Evolutionary conservation across 1,140 invertebrate genomes (phyloP).

Genomic region (Drosophila leontia): DNA sequence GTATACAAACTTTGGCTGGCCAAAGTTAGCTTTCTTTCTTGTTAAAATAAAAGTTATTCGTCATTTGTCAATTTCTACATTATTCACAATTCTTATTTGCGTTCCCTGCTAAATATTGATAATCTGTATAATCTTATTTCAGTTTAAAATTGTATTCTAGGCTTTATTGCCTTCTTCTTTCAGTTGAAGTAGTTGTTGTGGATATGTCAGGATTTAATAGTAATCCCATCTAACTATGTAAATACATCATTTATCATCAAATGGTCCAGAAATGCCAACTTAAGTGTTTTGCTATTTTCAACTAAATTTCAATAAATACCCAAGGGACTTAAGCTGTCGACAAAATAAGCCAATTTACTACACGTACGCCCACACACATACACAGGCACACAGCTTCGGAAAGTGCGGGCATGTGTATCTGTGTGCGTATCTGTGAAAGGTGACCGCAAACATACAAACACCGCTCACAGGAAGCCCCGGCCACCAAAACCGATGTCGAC

Average conservation of each 20-base stretch:
- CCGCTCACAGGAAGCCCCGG: constrained; percentile 32
- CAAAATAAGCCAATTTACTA: constrained; percentile 80
- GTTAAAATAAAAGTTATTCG: no score
- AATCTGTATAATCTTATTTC: neutral
- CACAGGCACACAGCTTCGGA: constrained; percentile 11
- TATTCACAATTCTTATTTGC: no score
- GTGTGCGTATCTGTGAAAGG: constrained; percentile 20
- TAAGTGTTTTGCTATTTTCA: constrained; percentile 77
- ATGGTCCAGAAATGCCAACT: constrained; percentile 50
- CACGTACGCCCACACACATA: constrained; percentile 21
- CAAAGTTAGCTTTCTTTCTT: no score
- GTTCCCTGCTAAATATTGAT: neutral
- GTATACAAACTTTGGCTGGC: no score
- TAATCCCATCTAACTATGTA: constrained; percentile 1
- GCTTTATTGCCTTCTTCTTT: no score
- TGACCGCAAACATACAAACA: constrained; percentile 64
- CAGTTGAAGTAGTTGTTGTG: neutral
- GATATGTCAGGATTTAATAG: neutral
- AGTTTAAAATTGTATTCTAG: neutral
- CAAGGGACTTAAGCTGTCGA: constrained; percentile 74
- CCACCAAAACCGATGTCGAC: constrained; percentile 48
- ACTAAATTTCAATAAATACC: constrained; percentile 82
- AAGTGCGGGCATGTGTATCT: constrained; percentile 19
- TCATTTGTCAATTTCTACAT: no score
- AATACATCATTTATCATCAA: constrained; percentile 34